phyloP scores from a whole-genome alignment of 2,797 vertebrate species.

The Falco berigora region DNA sequence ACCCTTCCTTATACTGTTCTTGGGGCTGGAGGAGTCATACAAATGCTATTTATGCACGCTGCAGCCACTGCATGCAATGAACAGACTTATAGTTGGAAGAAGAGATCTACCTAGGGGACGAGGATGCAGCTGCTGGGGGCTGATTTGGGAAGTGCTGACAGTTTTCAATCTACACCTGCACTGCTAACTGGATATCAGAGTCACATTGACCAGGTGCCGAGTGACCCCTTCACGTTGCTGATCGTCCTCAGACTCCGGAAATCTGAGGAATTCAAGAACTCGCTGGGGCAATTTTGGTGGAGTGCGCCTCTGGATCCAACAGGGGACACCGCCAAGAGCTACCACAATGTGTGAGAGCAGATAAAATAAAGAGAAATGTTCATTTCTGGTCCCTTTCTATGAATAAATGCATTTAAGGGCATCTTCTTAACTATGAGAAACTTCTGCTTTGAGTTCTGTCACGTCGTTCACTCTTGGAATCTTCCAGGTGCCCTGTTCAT shows the following conservation, averaged over 20 bases:
- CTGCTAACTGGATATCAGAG: background rate
- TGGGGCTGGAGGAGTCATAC: background rate
- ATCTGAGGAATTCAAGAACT: background rate
- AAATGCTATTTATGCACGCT: background rate
- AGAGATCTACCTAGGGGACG: background rate
- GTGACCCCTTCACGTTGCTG: background rate
- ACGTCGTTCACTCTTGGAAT: accelerated
- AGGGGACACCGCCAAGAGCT: background rate
- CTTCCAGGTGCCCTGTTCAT: background rate
- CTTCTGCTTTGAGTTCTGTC: background rate
- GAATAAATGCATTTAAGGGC: background rate
- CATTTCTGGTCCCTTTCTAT: background rate
- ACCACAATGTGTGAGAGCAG: background rate
- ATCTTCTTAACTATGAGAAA: background rate
- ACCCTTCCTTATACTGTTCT: background rate
- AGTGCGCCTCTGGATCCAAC: background rate
- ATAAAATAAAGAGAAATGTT: background rate
- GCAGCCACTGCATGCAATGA: background rate
- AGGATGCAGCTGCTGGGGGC: background rate
- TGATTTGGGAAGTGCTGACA: background rate
- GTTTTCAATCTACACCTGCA: slow-evolving; percentile 6
- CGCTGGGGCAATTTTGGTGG: background rate
- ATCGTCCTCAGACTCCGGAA: background rate
- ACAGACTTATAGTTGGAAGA: background rate
- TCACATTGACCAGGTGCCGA: background rate